Percentiles rank a stretch among this genome's conserved stretches.
phyloP scores from a whole-genome alignment of 2,888 invertebrate genomes.

The Apantesis nais region DNA sequence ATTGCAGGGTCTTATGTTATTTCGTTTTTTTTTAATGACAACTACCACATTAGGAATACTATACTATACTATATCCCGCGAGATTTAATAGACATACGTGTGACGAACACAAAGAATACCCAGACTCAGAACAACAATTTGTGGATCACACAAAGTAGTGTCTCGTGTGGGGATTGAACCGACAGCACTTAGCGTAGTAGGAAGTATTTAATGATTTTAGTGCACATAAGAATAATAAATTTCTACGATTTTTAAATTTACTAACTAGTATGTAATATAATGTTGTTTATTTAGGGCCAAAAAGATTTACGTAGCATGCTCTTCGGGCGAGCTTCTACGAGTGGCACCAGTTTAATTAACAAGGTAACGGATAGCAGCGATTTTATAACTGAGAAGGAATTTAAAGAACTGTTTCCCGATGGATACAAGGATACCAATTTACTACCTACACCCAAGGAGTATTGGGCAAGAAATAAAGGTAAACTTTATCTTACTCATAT shows the following conservation, averaged over 20 bases:
- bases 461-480: conserved; percentile 68
- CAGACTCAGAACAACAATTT: no score
- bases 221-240: not conserved
- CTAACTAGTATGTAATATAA: no score
- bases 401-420: conserved; percentile 61
- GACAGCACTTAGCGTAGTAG: no score
- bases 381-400: conserved; percentile 63
- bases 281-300: conserved; percentile 59
- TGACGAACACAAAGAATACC: no score
- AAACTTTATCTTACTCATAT: not conserved
- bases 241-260: not conserved
- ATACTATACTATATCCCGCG: no score
- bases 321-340: conserved; percentile 53
- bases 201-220: no score
- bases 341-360: conserved; percentile 37
- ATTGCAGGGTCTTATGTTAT: no score
- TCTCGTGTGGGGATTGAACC: no score
- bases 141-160: no score
- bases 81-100: no score
- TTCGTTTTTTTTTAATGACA: no score
- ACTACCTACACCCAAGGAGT: conserved; percentile 54
- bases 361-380: conserved; percentile 31
- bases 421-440: conserved; percentile 50
- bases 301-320: conserved; percentile 74
- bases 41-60: no score